Evolutionary conservation across 92 coral and sea anemone species (phyloP), one percentile per base, ranked within the genome.

Genomic region (Epizoanthus rinbou): DNA sequence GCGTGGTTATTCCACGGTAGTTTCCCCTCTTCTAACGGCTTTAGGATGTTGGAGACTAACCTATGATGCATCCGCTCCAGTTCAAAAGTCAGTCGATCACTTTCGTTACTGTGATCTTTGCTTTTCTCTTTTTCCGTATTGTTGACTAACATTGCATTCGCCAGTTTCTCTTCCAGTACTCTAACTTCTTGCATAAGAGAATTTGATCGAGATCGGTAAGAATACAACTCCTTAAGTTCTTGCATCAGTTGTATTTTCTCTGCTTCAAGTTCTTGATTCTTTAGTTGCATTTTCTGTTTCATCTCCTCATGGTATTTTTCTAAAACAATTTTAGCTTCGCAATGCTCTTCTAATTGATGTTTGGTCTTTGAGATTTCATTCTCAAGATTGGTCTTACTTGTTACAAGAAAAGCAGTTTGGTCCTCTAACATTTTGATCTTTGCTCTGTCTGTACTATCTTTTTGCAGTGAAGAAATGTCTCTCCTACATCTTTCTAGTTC

Each of bases 51-150:
- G 19, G 91, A 62, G 14, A 92, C 85, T 11, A 92, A 70, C 53
- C 95, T 75, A 79, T 90, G 90, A 17, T 83, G 84, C 7, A 86
- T 84, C 52, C 79, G 84, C 57, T 92, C 79, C 41, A 85, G 69
- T 28, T 86, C 88, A 52, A 75, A 84, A 9, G 54, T 62, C 13
- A 78, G 47, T 2, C 63, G 45, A 65, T 79, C 91, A 64, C 58
- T 80, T 60, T 91, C 88, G 63, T 69, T 88, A 76, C 41, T 80
- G 28, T 78, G 74, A 15, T 28, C 64, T 23, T 60, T 14, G 64
- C 67, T 63, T 65, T 88, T 72, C 22, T 88, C 80, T 39, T 50
- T 69, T 67, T 70, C 76, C 19, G 62, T 37, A 47, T 58, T 10
- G 6, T 56, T 66, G 39, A 18, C 84, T 19, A 19, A 58, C 65